These are phyloP conservation scores for Channallabes apus DNA, from an alignment of 2,797 vertebrate genomes.

Conservation along the genomic window DNA sequence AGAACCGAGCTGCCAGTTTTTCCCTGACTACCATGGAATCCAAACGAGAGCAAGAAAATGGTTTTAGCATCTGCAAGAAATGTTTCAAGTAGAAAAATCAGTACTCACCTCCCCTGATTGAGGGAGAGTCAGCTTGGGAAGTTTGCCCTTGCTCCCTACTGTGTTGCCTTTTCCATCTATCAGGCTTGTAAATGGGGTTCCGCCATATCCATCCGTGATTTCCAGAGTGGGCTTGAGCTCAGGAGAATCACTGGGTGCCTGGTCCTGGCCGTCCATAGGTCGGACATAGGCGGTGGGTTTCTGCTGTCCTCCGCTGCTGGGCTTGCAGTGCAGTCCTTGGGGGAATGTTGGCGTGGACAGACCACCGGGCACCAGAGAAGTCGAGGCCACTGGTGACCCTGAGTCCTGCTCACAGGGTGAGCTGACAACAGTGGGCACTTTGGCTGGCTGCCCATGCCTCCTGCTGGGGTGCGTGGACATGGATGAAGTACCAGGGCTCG, in stretches of 20 bases:
- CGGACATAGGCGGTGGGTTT: constrained; percentile 97
- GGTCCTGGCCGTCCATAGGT: constrained; percentile 96
- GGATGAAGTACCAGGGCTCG: constrained; percentile 72
- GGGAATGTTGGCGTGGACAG: constrained; percentile 86
- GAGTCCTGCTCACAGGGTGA: constrained; percentile 66
- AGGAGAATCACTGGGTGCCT: constrained; percentile 83
- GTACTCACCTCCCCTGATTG: constrained; percentile 91
- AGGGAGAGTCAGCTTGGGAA: constrained; percentile 90
- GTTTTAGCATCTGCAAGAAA: constrained; percentile 37
- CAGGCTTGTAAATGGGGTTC: constrained; percentile 80
- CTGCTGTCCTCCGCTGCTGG: constrained; percentile 79
- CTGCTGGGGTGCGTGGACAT: constrained; percentile 74
- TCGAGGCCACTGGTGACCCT: constrained; percentile 88
- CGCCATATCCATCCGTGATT: constrained; percentile 86
- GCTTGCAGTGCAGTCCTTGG: constrained; percentile 83
- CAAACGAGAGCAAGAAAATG: constrained; percentile 29
- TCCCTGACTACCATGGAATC: constrained; percentile 32
- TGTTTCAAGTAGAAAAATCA: constrained; percentile 29
- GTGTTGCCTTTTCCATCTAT: constrained; percentile 80
- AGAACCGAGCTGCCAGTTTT: constrained; percentile 21
- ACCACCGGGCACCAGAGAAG: constrained; percentile 85
- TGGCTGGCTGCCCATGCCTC: constrained; percentile 71
- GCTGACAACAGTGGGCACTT: constrained; percentile 58
- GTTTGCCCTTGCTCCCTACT: constrained; percentile 84
- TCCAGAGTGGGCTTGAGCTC: constrained; percentile 84